Evolutionary conservation across 1,140 invertebrate genomes (phyloP).

Genomic region (Heliconius eleuchia): DNA sequence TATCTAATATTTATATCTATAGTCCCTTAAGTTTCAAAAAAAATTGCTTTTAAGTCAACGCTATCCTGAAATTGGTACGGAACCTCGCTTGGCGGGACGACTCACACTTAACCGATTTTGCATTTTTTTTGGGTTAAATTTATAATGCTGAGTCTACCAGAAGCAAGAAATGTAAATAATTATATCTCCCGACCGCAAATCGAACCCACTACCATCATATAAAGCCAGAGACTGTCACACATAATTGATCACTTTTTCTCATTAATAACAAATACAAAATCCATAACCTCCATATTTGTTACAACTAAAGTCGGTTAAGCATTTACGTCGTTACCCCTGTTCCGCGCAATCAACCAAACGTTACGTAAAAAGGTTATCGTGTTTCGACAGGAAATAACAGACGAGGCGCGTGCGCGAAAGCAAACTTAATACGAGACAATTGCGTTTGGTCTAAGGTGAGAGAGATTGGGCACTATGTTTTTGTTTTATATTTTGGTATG

Average conservation of each 20-base stretch:
- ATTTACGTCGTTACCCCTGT: slow-evolving; percentile 40
- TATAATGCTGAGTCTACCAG: too few species aligned
- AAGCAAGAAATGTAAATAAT: too few species aligned
- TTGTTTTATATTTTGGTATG: not conserved
- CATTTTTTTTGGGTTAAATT: too few species aligned
- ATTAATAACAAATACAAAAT: slow-evolving; percentile 16
- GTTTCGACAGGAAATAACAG: slow-evolving; percentile 66
- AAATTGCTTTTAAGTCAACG: too few species aligned
- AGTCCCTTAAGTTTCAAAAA: too few species aligned
- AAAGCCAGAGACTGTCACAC: not conserved
- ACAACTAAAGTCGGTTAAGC: slow-evolving; percentile 26
- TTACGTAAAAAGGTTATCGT: slow-evolving; percentile 54
- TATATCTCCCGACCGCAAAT: too few species aligned
- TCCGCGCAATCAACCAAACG: slow-evolving; percentile 48
- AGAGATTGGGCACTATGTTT: slow-evolving; percentile 13
- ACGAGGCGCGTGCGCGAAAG: slow-evolving; percentile 60
- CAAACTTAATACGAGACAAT: slow-evolving; percentile 55
- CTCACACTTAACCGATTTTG: too few species aligned
- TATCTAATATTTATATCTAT: too few species aligned
- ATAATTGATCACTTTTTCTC: not conserved
- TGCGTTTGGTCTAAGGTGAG: slow-evolving; percentile 31
- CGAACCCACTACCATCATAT: too few species aligned
- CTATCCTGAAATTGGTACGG: too few species aligned
- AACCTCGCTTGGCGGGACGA: too few species aligned
- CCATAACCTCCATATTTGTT: slow-evolving; percentile 14